These are phyloP conservation scores for Artemia sinica DNA, from an alignment of 2,888 invertebrate species.

Conservation along the genomic window DNA sequence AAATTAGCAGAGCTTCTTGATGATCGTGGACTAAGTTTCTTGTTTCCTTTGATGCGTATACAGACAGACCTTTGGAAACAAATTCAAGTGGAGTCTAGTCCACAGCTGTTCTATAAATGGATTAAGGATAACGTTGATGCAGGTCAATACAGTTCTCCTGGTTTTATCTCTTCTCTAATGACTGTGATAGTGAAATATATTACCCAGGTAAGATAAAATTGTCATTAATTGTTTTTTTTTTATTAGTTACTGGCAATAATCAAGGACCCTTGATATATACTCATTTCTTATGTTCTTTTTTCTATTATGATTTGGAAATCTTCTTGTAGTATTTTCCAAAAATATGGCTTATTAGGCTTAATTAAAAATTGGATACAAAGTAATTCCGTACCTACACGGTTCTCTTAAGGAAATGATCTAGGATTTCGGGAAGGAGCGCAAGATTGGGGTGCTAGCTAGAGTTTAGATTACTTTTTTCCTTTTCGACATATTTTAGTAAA, in stretches of 20 bases:
- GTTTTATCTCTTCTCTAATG: conserved; percentile 71
- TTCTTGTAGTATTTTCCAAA: background rate
- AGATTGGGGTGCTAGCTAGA: no score
- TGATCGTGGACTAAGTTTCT: conserved; percentile 65
- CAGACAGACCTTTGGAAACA: conserved; percentile 73
- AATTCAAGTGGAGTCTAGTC: conserved; percentile 58
- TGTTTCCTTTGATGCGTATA: conserved; percentile 70
- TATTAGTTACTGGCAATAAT: background rate
- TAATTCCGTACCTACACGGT: no score
- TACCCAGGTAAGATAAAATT: conserved; percentile 39
- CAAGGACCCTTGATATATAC: background rate
- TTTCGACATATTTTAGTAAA: no score
- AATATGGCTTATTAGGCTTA: background rate
- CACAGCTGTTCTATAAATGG: conserved; percentile 76
- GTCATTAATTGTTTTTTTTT: no score
- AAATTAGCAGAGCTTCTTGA: conserved; percentile 60
- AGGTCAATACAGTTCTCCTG: conserved; percentile 61
- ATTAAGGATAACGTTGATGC: conserved; percentile 73
- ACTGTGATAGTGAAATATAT: conserved; percentile 58
- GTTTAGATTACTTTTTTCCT: no score
- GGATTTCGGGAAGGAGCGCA: no score
- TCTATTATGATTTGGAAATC: background rate
- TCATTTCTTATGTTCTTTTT: background rate
- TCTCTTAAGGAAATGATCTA: no score
- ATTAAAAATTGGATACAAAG: no score